These are phyloP conservation scores for Elysia crispata DNA, from an alignment of 2,888 invertebrate genomes.

Conservation along the genomic window DNA sequence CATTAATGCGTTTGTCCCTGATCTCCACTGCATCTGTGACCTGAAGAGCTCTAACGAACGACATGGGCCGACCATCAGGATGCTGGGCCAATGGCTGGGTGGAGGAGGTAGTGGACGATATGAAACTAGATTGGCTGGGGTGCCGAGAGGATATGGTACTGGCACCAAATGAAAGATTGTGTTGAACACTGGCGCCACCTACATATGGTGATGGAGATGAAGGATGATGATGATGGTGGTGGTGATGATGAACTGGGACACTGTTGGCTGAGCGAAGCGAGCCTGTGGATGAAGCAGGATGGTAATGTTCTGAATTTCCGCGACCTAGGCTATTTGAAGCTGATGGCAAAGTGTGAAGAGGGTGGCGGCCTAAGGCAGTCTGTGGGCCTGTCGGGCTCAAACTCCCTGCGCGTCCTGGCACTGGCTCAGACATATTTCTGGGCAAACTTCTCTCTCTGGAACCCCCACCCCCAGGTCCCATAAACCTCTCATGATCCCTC, in stretches of 20 bases:
- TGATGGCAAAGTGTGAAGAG: slow-evolving; percentile 18
- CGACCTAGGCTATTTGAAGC: not conserved
- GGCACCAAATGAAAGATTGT: slow-evolving; percentile 12
- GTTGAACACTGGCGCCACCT: not conserved
- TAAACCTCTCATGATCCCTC: not conserved
- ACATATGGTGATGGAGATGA: not conserved
- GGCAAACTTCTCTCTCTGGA: slow-evolving; percentile 28
- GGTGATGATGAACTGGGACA: not conserved
- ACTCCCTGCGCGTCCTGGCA: slow-evolving; percentile 17
- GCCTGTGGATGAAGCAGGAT: slow-evolving; percentile 10
- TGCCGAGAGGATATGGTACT: slow-evolving; percentile 26
- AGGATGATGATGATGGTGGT: not conserved
- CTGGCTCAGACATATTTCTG: slow-evolving; percentile 44
- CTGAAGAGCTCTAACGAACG: slow-evolving; percentile 77
- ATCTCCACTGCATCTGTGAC: slow-evolving; percentile 72
- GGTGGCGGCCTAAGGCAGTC: slow-evolving; percentile 14
- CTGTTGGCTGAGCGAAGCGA: slow-evolving; percentile 27
- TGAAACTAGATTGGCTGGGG: slow-evolving; percentile 24
- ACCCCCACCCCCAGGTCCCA: not conserved
- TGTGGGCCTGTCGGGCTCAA: slow-evolving; percentile 25
- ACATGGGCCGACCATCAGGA: slow-evolving; percentile 71
- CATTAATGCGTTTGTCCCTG: slow-evolving; percentile 50
- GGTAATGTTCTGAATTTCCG: no score
- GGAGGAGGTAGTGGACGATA: slow-evolving; percentile 37
- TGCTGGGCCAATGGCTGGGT: slow-evolving; percentile 39